Evolutionary conservation across 2,888 invertebrate species (phyloP).

Genomic region (Lithophane semibrunnea): DNA sequence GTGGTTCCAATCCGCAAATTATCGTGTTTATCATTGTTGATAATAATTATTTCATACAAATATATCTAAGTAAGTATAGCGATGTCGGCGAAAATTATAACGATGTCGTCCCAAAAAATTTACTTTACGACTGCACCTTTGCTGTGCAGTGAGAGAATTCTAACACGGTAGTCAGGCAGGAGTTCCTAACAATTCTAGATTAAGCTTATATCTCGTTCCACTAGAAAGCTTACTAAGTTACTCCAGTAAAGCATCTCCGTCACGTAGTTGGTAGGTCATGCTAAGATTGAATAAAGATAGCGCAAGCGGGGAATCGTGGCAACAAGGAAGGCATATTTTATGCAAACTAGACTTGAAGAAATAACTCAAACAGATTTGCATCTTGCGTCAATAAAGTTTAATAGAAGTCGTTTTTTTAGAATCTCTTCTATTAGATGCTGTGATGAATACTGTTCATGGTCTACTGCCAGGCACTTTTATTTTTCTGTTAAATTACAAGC

Average conservation of each 20-base stretch:
- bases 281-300: slow-evolving; percentile 64
- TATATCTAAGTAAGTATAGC: background rate
- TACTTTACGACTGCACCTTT: background rate
- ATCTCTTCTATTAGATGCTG: background rate
- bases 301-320: slow-evolving; percentile 54
- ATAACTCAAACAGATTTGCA: slow-evolving; percentile 50
- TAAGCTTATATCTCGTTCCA: slow-evolving; percentile 41
- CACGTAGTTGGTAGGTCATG: slow-evolving; percentile 57
- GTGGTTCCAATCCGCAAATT: slow-evolving; percentile 12
- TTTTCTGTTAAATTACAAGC: background rate
- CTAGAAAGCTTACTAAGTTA: slow-evolving; percentile 46
- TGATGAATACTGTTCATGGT: background rate
- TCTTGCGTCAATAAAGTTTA: slow-evolving; percentile 37
- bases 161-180: slow-evolving; percentile 8
- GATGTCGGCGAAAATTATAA: background rate
- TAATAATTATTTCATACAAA: slow-evolving; percentile 1
- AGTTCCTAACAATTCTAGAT: slow-evolving; percentile 39
- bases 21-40: background rate
- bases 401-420: slow-evolving; percentile 7
- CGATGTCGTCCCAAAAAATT: background rate
- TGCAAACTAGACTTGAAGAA: slow-evolving; percentile 64
- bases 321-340: slow-evolving; percentile 70
- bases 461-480: background rate
- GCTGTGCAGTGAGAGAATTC: background rate
- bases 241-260: slow-evolving; percentile 44